Evolutionary conservation across 2,888 invertebrate genomes (phyloP).

Genomic region (Rhamnusium bicolor): DNA sequence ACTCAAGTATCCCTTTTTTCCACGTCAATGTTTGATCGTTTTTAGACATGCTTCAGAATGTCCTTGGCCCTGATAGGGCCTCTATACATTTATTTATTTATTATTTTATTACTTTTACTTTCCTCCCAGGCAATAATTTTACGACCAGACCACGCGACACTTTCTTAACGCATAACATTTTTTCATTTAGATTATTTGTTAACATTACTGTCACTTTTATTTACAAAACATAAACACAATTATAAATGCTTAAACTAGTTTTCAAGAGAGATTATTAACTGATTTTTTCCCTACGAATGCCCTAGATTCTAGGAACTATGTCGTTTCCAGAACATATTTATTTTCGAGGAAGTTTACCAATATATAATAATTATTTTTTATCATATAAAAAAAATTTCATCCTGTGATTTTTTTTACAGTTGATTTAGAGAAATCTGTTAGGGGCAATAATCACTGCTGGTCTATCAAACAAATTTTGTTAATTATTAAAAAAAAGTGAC

Average conservation of each 20-base stretch:
- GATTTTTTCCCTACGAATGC: not conserved
- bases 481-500: too few relatives aligned
- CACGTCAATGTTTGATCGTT: not conserved
- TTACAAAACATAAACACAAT: slow-evolving; percentile 37
- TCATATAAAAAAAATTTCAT: too few relatives aligned
- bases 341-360: too few relatives aligned
- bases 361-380: too few relatives aligned
- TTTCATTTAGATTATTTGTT: slow-evolving; percentile 26
- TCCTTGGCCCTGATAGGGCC: slow-evolving; percentile 58
- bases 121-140: slow-evolving; percentile 48
- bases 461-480: too few relatives aligned
- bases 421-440: too few relatives aligned
- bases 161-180: slow-evolving; percentile 37
- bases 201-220: slow-evolving; percentile 36
- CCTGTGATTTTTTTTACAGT: too few relatives aligned
- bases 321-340: too few relatives aligned
- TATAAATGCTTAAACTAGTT: slow-evolving; percentile 23
- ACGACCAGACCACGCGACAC: slow-evolving; percentile 53
- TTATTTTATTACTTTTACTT: slow-evolving; percentile 64
- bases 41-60: slow-evolving; percentile 34
- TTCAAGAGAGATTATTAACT: slow-evolving; percentile 26
- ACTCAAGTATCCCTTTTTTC: not conserved
- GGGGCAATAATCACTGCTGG: too few relatives aligned
- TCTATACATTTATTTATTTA: slow-evolving; percentile 47
- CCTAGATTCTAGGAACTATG: not conserved